Evolutionary conservation across 2,113 vertebrate species (phyloP), one percentile per base, ranked within the genome.

Genomic region (Muntiacus reevesi): DNA sequence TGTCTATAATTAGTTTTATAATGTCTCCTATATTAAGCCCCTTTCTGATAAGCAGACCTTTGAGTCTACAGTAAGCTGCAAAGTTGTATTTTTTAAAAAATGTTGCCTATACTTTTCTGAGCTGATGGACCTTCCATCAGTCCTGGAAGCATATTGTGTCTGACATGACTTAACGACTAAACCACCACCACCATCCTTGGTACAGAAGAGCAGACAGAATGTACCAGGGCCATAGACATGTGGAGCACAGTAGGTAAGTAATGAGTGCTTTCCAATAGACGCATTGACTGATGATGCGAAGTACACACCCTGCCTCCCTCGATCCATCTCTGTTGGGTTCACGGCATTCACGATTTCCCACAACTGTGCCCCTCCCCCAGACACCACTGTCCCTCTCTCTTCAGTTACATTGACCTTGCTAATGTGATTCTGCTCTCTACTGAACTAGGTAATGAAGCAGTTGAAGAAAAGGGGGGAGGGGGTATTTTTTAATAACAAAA

Each of bases 1-100:
- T 67, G 62, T 67, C 62, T 64, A 64, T 64, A 36, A 11, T 71
- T 36, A 71, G n/a, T 71, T 71, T 71, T 79, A n/a, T 33, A 55
- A 74, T 28, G n/a, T 88, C 55, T 79, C 43, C 54, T 76, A 40
- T 84, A 55, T 50, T 55, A 92, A 97, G 33, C 14, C 25, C 3
- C 9, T 6, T 50, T 96, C 45, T 60, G 64, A 95, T 40, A 89
- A 89, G 52, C 88, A 92, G 90, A 81, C 52, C n/a, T 50, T 83
- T 76, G 16, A 94, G 23, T 54, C 87, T 71, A 79, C 5, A 16
- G 6, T 87, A 57, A 87, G n/a, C 33, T 86, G 3, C 62, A 36
- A 94, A 86, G 43, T 19, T 33, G 5, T n/a, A 84, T 52, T 52
- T 83, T 6, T 13, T 21, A 60, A 82, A 21, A 91, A 94, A 87